phyloP scores from a whole-genome alignment of 2,113 vertebrate species.

The Oryzias melastigma region DNA sequence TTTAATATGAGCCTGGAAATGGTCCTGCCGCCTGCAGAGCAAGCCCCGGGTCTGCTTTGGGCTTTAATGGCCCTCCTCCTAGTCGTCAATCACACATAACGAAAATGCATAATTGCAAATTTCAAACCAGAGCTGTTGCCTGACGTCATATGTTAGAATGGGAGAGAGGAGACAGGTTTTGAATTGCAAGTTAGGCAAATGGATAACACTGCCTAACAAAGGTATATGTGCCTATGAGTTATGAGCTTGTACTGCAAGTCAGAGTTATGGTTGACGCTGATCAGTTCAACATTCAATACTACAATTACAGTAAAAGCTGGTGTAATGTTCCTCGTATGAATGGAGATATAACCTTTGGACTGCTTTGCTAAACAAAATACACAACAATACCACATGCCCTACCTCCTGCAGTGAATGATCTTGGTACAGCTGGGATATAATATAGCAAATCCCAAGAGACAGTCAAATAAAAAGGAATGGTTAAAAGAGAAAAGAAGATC shows the following conservation, averaged over 20 bases:
- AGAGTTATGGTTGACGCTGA: constrained; percentile 76
- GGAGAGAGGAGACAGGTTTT: constrained; percentile 56
- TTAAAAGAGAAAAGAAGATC: no score
- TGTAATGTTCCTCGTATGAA: constrained; percentile 72
- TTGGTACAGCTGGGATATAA: constrained; percentile 25
- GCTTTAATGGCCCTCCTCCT: constrained; percentile 61
- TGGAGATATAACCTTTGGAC: constrained; percentile 51
- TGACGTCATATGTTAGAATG: constrained; percentile 68
- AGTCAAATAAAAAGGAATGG: no score
- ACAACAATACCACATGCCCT: constrained; percentile 30
- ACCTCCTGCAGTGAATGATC: constrained; percentile 21
- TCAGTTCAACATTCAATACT: constrained; percentile 72
- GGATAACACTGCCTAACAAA: constrained; percentile 56
- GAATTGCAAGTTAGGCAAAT: constrained; percentile 51
- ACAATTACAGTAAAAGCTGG: constrained; percentile 78
- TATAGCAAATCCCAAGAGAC: neutral
- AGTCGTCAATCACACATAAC: constrained; percentile 68
- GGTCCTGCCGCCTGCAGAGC: constrained; percentile 51
- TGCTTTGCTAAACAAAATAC: constrained; percentile 40
- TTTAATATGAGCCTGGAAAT: constrained; percentile 66
- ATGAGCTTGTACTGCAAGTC: constrained; percentile 58
- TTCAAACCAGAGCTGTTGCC: constrained; percentile 49
- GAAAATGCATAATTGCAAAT: constrained; percentile 74
- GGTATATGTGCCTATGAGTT: constrained; percentile 66
- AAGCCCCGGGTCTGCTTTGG: constrained; percentile 40